These are phyloP conservation scores for Apomyelois bistriatella DNA, from an alignment of 2,888 invertebrate species.

Conservation along the genomic window DNA sequence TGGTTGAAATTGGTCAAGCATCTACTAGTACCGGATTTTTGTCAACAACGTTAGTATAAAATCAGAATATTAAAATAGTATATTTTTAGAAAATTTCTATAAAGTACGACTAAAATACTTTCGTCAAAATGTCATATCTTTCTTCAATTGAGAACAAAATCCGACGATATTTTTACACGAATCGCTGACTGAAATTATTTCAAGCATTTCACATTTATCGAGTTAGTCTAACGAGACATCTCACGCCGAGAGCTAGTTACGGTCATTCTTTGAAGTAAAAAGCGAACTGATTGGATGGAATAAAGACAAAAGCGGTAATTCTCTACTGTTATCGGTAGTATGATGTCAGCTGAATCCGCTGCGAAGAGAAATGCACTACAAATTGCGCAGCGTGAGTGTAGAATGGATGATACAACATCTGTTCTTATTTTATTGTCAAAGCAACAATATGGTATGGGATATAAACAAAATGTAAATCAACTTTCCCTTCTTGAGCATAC, in stretches of 20 bases:
- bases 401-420: conserved; percentile 11
- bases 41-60: too few relatives aligned
- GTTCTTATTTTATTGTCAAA: not conserved
- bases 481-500: not conserved
- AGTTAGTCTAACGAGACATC: conserved; percentile 48
- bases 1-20: too few relatives aligned
- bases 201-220: conserved; percentile 42
- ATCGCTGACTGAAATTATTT: conserved; percentile 40
- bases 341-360: not conserved
- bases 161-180: conserved; percentile 21
- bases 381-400: conserved; percentile 4
- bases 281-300: conserved; percentile 23
- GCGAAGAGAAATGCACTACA: conserved; percentile 4
- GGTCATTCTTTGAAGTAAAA: conserved; percentile 40
- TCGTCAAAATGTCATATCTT: not conserved
- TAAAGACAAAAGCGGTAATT: conserved; percentile 14
- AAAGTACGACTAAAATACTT: not conserved
- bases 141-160: conserved; percentile 20
- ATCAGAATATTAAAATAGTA: too few relatives aligned
- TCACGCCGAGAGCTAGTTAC: conserved; percentile 40
- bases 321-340: not conserved
- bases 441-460: not conserved
- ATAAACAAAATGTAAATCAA: not conserved
- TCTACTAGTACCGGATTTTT: too few relatives aligned
- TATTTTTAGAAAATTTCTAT: too few relatives aligned